A percentile compares a stretch with the other conserved stretches of the same genome.
Conservation (phyloP, 2,888 invertebrate genomes). For the Nomada fucata region DNA sequence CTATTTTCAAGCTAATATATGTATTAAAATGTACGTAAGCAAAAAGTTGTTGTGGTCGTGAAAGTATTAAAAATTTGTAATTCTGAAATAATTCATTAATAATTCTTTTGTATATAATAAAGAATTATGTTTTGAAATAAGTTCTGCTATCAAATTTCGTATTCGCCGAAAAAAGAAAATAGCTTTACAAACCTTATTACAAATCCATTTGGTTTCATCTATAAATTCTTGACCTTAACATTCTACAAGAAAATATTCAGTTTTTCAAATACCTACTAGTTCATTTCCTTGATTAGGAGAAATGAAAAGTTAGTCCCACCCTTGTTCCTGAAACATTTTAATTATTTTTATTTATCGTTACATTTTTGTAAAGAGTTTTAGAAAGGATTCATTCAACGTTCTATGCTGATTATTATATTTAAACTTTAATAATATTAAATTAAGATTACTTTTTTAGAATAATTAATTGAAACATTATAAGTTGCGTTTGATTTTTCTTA, state of each 20-base stretch:
- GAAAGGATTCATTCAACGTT: not conserved
- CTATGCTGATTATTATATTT: not conserved
- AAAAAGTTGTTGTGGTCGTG: constrained; percentile 3
- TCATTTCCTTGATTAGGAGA: constrained; percentile 44
- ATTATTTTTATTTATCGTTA: constrained; percentile 41
- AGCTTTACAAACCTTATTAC: constrained; percentile 55
- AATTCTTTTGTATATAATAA: constrained; percentile 42
- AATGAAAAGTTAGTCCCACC: constrained; percentile 49
- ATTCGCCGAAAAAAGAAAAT: constrained; percentile 14
- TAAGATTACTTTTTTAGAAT: constrained; percentile 6
- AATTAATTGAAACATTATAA: not conserved
- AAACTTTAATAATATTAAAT: constrained; percentile 3
- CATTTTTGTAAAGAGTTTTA: constrained; percentile 3
- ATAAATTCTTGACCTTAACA: constrained; percentile 2
- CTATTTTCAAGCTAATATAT: constrained; percentile 23
- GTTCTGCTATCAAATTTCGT: not conserved
- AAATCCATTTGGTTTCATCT: constrained; percentile 14
- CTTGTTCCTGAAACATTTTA: constrained; percentile 67
- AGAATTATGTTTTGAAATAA: constrained; percentile 12
- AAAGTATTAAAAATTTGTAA: constrained; percentile 12
- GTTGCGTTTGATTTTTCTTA: constrained; percentile 31
- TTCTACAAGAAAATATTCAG: constrained; percentile 39
- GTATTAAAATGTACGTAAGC: constrained; percentile 1
- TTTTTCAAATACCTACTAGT: constrained; percentile 42
- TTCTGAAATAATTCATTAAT: constrained; percentile 27